Conservation (phyloP, 2,888 invertebrate genomes). For the Morinoia aosen region DNA sequence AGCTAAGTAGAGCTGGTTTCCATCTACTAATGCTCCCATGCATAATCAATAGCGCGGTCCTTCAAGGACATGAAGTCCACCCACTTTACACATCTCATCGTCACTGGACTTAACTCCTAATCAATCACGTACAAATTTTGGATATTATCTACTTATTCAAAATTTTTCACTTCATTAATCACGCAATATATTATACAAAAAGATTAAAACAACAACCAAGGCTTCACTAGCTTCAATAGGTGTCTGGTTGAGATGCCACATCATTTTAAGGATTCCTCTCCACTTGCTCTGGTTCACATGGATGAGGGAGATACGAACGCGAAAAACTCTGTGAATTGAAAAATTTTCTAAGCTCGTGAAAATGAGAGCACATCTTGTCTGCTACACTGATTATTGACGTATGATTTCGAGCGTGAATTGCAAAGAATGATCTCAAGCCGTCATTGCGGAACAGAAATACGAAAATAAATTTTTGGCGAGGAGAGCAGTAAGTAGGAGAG, state of each 20-base stretch:
- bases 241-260: neutral
- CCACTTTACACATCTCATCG: neutral
- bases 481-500: too few species aligned
- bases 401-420: neutral
- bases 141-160: neutral
- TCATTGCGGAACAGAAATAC: neutral
- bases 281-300: neutral
- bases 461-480: neutral
- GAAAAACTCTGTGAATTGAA: neutral
- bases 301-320: neutral
- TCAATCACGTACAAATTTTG: neutral
- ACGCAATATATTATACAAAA: neutral
- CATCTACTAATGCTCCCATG: neutral
- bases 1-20: neutral
- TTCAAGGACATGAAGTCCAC: neutral
- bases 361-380: too few species aligned
- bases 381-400: neutral
- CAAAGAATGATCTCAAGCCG: neutral
- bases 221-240: neutral
- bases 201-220: neutral
- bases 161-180: neutral
- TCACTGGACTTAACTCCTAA: neutral
- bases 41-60: neutral
- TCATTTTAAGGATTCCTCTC: neutral
- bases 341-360: neutral